phyloP scores from a whole-genome alignment of 2,797 vertebrate genomes.

The Falco rusticolus region DNA sequence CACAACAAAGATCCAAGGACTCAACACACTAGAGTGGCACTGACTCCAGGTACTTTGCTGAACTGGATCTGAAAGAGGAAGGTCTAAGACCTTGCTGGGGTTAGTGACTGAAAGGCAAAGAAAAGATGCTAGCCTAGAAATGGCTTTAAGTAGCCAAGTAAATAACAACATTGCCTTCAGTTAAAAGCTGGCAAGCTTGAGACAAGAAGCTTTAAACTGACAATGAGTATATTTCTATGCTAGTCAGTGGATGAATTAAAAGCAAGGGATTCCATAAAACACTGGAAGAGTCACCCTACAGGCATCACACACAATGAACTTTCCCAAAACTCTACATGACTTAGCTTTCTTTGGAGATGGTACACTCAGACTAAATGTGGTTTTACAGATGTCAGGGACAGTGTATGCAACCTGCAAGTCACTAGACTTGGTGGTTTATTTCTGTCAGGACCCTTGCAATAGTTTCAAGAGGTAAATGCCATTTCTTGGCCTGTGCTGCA shows the following conservation, averaged over 20 bases:
- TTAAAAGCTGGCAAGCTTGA: background rate
- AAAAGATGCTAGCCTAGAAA: background rate
- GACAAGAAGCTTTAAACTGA: background rate
- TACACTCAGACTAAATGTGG: background rate
- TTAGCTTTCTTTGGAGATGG: background rate
- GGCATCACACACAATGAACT: background rate
- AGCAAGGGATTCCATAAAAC: background rate
- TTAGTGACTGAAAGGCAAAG: background rate
- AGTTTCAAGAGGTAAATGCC: background rate
- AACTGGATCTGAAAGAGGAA: background rate
- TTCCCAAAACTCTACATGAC: background rate
- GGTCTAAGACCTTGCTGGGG: background rate
- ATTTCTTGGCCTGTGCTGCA: background rate
- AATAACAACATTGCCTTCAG: background rate
- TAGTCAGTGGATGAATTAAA: background rate
- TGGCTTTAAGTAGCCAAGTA: background rate
- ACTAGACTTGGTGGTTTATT: background rate
- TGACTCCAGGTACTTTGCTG: background rate
- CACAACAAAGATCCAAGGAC: background rate
- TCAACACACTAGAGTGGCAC: background rate
- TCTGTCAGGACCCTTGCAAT: background rate
- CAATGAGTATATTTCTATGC: background rate
- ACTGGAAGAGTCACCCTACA: background rate
- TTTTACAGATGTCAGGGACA: background rate
- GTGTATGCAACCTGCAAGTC: fast-evolving